Evolutionary conservation across 2,888 invertebrate genomes (phyloP).

Genomic region (Clunio marinus): DNA sequence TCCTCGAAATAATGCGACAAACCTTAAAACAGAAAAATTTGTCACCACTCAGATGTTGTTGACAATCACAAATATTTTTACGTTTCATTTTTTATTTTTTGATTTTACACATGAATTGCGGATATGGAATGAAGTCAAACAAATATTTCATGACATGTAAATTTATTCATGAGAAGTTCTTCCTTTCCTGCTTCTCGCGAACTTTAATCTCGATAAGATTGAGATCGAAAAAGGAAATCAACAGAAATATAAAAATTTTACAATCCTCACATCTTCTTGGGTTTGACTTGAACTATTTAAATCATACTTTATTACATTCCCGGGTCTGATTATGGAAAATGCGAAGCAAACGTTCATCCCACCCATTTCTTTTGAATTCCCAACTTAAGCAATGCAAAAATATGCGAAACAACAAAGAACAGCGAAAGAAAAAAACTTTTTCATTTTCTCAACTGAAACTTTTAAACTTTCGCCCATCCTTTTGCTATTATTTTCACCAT

Average conservation of each 20-base stretch:
- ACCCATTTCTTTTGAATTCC: too few relatives aligned
- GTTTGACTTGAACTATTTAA: background rate
- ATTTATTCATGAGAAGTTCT: constrained; percentile 8
- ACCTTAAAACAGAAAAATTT: constrained; percentile 2
- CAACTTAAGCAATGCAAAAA: constrained; percentile 27
- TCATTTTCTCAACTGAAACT: background rate
- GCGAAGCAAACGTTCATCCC: background rate
- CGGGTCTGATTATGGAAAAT: constrained; percentile 8
- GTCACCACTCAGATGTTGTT: background rate
- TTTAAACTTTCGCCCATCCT: background rate
- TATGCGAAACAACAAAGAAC: constrained; percentile 12
- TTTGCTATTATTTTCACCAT: background rate
- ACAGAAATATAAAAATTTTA: background rate
- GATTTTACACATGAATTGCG: too few relatives aligned
- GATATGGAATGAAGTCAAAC: background rate
- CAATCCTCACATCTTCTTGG: background rate
- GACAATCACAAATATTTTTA: background rate
- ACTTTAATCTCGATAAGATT: background rate
- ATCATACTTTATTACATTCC: background rate
- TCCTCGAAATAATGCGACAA: background rate
- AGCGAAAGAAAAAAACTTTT: constrained; percentile 31
- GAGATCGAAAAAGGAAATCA: background rate
- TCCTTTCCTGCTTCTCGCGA: background rate
- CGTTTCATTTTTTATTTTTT: background rate
- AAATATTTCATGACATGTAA: background rate